phyloP scores from a whole-genome alignment of 2,797 vertebrate species.

The Sebastes cheni region DNA sequence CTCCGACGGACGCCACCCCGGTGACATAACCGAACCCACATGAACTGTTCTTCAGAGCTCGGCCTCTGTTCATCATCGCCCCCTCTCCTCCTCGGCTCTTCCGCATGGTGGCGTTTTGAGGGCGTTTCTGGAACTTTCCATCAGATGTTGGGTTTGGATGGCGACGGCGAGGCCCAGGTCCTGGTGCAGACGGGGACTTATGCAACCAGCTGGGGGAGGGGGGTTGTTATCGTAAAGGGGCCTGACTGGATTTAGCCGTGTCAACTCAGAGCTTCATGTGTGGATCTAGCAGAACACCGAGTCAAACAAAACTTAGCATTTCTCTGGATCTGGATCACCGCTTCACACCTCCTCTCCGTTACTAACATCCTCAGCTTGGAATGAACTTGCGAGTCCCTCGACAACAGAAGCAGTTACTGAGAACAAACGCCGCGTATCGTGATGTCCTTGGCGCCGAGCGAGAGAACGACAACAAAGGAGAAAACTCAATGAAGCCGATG shows the following conservation, averaged over 20 bases:
- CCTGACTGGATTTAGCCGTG: slow-evolving; percentile 31
- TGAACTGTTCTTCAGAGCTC: slow-evolving; percentile 51
- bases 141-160: slow-evolving; percentile 30
- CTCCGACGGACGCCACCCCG: slow-evolving; percentile 7
- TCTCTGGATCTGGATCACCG: slow-evolving; percentile 13
- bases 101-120: slow-evolving; percentile 41
- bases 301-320: too few relatives aligned
- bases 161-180: background rate
- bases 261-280: slow-evolving; percentile 30
- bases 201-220: slow-evolving; percentile 29
- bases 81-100: slow-evolving; percentile 37
- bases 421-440: slow-evolving; percentile 46
- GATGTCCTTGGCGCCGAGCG: slow-evolving; percentile 29
- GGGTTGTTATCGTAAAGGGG: slow-evolving; percentile 29
- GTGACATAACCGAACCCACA: slow-evolving; percentile 46
- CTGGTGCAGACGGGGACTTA: slow-evolving; percentile 33
- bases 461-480: slow-evolving; percentile 46
- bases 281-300: background rate
- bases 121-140: slow-evolving; percentile 54
- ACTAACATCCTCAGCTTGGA: slow-evolving; percentile 36
- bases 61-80: slow-evolving; percentile 12
- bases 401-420: slow-evolving; percentile 49
- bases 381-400: slow-evolving; percentile 35
- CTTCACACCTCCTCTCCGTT: slow-evolving; percentile 25
- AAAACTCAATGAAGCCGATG: slow-evolving; percentile 37